Percentiles rank a stretch among this genome's conserved stretches.
phyloP scores from a whole-genome alignment of 2,797 vertebrate species.

The Apodemus agrarius region DNA sequence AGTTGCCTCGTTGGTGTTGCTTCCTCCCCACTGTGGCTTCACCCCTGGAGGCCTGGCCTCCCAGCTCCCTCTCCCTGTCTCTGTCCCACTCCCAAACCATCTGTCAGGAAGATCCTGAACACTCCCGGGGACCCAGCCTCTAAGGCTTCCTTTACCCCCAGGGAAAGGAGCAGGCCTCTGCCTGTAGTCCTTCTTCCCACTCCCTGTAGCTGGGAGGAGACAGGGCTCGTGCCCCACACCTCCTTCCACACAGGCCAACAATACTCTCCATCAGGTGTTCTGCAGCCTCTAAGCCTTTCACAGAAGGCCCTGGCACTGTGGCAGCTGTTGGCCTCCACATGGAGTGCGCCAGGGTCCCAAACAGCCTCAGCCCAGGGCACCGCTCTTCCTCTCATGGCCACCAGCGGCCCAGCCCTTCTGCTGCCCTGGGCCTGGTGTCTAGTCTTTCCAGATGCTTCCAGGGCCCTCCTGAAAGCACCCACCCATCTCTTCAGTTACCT shows the following conservation, averaged over 20 bases:
- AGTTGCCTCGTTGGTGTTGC: background rate
- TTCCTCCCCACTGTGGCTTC: background rate
- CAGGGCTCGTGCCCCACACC: background rate
- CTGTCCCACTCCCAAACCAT: background rate
- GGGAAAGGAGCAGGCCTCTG: background rate
- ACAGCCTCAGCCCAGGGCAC: background rate
- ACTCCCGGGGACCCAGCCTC: constrained; percentile 27
- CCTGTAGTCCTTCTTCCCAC: background rate
- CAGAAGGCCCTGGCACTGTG: background rate
- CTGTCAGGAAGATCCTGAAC: constrained; percentile 45
- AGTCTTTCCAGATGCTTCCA: constrained; percentile 22
- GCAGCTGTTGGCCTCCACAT: background rate
- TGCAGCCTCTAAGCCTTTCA: constrained; percentile 29
- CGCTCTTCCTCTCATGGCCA: background rate
- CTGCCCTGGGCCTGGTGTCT: background rate
- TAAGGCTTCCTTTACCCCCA: constrained; percentile 29
- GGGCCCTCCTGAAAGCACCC: background rate
- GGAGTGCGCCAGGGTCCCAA: background rate
- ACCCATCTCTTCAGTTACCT: constrained; percentile 60
- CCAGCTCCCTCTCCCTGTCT: background rate
- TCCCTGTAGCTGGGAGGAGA: constrained; percentile 53
- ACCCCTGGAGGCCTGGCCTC: background rate
- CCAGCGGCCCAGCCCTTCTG: background rate
- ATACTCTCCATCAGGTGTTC: constrained; percentile 53
- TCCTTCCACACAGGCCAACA: constrained; percentile 64